Evolutionary conservation across 2,797 vertebrate genomes (phyloP), one percentile per base, ranked within the genome.

Genomic region (Melanogrammus aeglefinus): DNA sequence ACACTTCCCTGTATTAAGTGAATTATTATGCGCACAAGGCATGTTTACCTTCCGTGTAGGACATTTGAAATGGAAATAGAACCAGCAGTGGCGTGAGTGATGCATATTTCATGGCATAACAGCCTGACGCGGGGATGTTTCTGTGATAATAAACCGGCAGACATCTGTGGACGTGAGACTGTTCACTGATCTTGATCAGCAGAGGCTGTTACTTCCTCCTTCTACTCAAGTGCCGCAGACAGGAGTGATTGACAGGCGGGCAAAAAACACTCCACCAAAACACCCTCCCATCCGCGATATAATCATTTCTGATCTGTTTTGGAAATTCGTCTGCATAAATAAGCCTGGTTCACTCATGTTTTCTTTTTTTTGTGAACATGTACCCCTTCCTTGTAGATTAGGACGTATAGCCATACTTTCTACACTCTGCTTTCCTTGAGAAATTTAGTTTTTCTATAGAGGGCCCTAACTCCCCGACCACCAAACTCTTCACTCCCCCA

Each of bases 171-270:
- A 84, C 81, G 83, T 91, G 87, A 91, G 86, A 91, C 86, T 92
- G 91, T 90, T 93, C 90, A 88, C 91, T 91, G 91, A 90, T 92
- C 88, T 92, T 86, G 87, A 93, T 93, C 91, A 90, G 80, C 79
- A 81, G 91, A 78, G 87, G 77, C 92, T 93, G 92, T 93, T 83
- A 75, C 78, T 88, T 75, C 85, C 14, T 80, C 81, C 9, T 21
- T 27, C 63, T 4, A 27, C 63, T 51, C 44, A 51, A 51, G 66
- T 72, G 27, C 70, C 29, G 24, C 29, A 72, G 31, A 72, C 29
- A 16, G 24, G 85, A 80, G 85, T 89, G 90, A 92, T 78, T 91
- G 90, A 92, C 91, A 92, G 89, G 82, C 87, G 88, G 87, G 86
- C 82, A 51, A 51, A 16, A 51, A 51, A 16, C 1, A 4, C 44